Evolutionary conservation across 2,113 vertebrate genomes (phyloP).

Genomic region (Arizona elegans): DNA sequence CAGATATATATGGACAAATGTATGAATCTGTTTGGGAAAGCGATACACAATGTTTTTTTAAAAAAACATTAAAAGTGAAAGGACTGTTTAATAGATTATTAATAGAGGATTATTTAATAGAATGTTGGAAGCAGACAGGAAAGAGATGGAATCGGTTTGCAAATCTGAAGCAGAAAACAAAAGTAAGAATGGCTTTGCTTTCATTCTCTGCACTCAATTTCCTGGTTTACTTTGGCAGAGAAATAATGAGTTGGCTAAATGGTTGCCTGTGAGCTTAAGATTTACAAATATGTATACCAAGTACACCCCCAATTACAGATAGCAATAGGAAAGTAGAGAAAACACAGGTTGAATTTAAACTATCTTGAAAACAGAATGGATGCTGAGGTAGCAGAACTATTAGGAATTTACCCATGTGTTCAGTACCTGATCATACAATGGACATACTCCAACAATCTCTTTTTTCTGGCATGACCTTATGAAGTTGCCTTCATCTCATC

Average conservation of each 20-base stretch:
- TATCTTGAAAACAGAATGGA: not conserved
- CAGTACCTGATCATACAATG: not conserved
- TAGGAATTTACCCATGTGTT: not conserved
- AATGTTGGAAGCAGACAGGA: not conserved
- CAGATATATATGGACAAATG: not conserved
- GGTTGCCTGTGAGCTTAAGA: not conserved
- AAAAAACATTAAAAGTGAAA: not conserved
- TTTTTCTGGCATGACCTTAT: not conserved
- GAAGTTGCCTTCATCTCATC: not conserved
- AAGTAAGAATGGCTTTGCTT: not conserved
- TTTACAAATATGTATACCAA: not conserved
- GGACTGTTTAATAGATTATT: no score
- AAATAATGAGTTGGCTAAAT: not conserved
- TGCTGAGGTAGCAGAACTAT: not conserved
- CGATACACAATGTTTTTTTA: not conserved
- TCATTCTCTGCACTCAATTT: not conserved
- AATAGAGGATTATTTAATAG: not conserved
- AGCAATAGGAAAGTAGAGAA: not conserved
- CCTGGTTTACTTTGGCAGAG: not conserved
- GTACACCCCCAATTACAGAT: not conserved
- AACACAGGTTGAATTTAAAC: not conserved
- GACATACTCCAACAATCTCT: not conserved
- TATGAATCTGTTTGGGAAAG: not conserved
- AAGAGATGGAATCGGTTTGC: not conserved
- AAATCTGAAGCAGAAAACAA: not conserved